Evolutionary conservation across 2,888 invertebrate species (phyloP), one percentile per base, ranked within the genome.

Genomic region (Dioctria linearis): DNA sequence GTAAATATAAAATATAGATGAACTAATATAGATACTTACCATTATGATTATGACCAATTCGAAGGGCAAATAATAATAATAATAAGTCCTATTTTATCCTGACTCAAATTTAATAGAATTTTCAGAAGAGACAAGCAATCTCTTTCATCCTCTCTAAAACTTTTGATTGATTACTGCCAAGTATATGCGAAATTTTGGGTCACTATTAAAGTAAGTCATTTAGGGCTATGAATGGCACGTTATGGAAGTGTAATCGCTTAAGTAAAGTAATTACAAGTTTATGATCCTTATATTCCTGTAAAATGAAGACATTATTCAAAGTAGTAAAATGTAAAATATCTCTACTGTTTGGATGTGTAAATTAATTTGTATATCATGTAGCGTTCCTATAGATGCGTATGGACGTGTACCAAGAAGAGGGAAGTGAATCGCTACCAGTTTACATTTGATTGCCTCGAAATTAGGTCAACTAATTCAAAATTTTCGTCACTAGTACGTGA

Each of bases 381-480:
- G 1, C 2, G 8, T 65, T 6, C 11, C 65, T 4, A 63, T 63
- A 37, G 37, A 25, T 25, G 25, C n/a, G n/a, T 25, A 25, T 25
- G 25, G 25, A 25, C 25, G 25, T 25, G 25, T 25, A 25, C 25
- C 25, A 2, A 25, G n/a, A 42, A 39, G 39, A 9, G 4, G 63
- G 40, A 65, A 65, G 63, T n/a, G 0, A 2, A 25, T 25, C 42
- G 63, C 39, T 40, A 3, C 63, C 40, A 11, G 3, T 6, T 65
- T 37, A 42, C 65, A 65, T 65, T 40, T 65, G 65, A 65, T 65
- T 65, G 39, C 40, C 65, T n/a, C 65, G 65, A 65, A 65, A 65
- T 65, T 65, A 42, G 65, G 65, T 65, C 65, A 65, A 39, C 65
- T 65, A 65, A 65, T 65, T 65, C 65, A 65, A 65, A 65, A 65